A percentile compares a stretch with the other conserved stretches of the same genome.
phyloP scores from a whole-genome alignment of 2,888 invertebrate species.

The Amphipyra berbera region DNA sequence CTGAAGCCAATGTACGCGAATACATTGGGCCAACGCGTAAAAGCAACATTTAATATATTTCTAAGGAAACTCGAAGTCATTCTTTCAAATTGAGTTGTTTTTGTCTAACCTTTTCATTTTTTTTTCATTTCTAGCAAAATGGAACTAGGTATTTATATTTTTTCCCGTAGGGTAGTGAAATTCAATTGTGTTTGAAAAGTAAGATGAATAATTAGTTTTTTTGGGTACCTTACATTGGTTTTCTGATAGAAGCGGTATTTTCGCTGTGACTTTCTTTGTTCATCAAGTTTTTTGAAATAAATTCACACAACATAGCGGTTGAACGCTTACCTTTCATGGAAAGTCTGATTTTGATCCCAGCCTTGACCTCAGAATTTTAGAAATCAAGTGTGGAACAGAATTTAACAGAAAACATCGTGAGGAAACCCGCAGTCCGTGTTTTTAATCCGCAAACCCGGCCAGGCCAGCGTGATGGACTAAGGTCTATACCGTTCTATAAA shows the following conservation, averaged over 20 bases:
- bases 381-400: no score
- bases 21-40: constrained; percentile 10
- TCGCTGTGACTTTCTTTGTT: background rate
- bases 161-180: constrained; percentile 13
- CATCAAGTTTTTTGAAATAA: background rate
- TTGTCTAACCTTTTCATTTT: constrained; percentile 36
- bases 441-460: no score
- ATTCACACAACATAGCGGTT: no score
- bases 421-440: no score
- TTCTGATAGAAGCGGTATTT: background rate
- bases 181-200: constrained; percentile 35
- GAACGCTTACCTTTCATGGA: no score
- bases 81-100: constrained; percentile 47
- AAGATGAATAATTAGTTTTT: constrained; percentile 16
- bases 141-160: constrained; percentile 41
- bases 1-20: background rate
- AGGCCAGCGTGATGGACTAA: no score
- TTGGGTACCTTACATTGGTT: constrained; percentile 2
- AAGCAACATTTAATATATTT: constrained; percentile 36
- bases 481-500: no score
- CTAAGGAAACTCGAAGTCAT: constrained; percentile 44
- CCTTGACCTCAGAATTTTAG: no score
- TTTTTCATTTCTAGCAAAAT: constrained; percentile 5
- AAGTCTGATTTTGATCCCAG: no score
- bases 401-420: no score